phyloP scores from a whole-genome alignment of 2,797 vertebrate species.

The Trachurus trachurus region DNA sequence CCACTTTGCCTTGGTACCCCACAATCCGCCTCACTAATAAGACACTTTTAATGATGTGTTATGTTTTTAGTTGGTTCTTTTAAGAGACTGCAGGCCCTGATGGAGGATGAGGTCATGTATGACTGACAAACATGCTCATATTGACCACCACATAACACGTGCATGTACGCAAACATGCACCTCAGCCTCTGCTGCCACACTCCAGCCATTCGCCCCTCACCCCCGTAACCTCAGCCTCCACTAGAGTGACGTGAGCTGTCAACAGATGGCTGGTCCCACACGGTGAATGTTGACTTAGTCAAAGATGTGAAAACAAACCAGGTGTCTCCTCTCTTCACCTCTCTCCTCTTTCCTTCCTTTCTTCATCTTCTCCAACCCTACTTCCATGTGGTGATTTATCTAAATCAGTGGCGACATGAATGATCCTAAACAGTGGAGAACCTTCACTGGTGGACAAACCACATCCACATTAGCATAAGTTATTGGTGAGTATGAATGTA shows the following conservation, averaged over 20 bases:
- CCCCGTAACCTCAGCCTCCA: constrained; percentile 55
- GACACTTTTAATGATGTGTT: neutral
- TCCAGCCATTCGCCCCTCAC: constrained; percentile 35
- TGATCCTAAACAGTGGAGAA: neutral
- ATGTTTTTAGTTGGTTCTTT: neutral
- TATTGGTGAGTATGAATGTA: neutral
- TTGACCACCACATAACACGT: neutral
- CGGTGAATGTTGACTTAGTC: constrained; percentile 68
- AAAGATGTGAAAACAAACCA: constrained; percentile 71
- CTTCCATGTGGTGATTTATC: constrained; percentile 21
- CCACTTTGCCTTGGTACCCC: constrained; percentile 12
- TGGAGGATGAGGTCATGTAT: neutral
- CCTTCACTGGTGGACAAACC: neutral
- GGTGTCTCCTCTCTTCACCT: constrained; percentile 43
- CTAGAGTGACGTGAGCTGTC: constrained; percentile 70
- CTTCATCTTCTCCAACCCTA: neutral
- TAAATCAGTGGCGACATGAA: neutral
- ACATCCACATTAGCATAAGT: neutral
- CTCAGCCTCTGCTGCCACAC: neutral
- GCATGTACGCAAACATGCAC: constrained; percentile 2
- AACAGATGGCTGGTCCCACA: constrained; percentile 71
- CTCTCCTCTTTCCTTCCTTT: constrained; percentile 3
- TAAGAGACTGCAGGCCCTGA: neutral
- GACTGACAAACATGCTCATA: neutral
- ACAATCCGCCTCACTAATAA: accelerated